Conservation (phyloP, 2,888 invertebrate species). For the Apamea monoglypha region DNA sequence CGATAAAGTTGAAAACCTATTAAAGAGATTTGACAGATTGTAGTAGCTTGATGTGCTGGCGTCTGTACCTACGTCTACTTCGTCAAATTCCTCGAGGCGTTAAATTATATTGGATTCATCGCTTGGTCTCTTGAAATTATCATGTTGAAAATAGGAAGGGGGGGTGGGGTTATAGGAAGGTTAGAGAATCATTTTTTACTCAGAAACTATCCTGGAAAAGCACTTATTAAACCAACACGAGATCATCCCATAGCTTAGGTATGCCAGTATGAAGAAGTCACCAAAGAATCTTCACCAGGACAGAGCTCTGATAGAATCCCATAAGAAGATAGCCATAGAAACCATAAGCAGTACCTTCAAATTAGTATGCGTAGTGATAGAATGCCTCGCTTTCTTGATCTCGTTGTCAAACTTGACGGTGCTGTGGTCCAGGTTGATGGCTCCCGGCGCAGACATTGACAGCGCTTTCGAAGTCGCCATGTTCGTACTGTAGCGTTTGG, state of each 20-base stretch:
- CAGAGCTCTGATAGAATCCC: background rate
- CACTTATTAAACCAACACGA: background rate
- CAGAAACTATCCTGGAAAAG: background rate
- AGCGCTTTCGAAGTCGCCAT: conserved; percentile 93
- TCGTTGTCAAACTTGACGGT: conserved; percentile 93
- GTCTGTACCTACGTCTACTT: too few species aligned
- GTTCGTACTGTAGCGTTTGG: conserved; percentile 87
- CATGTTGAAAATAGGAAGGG: background rate
- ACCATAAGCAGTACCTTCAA: conserved; percentile 76
- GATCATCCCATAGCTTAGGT: background rate
- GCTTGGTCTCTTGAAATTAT: background rate
- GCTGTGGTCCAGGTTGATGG: conserved; percentile 94
- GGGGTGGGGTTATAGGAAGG: background rate
- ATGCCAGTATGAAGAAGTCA: background rate
- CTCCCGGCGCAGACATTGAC: conserved; percentile 96
- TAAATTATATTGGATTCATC: background rate
- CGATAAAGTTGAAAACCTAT: too few species aligned
- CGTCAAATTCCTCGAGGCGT: background rate
- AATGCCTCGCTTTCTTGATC: conserved; percentile 88
- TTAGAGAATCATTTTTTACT: background rate
- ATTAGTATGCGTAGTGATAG: conserved; percentile 85
- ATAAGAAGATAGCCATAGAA: background rate
- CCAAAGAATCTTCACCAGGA: background rate
- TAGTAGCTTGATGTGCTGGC: too few species aligned
- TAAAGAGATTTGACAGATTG: too few species aligned